phyloP scores from a whole-genome alignment of 1,140 invertebrate species.

The Eueides isabella region DNA sequence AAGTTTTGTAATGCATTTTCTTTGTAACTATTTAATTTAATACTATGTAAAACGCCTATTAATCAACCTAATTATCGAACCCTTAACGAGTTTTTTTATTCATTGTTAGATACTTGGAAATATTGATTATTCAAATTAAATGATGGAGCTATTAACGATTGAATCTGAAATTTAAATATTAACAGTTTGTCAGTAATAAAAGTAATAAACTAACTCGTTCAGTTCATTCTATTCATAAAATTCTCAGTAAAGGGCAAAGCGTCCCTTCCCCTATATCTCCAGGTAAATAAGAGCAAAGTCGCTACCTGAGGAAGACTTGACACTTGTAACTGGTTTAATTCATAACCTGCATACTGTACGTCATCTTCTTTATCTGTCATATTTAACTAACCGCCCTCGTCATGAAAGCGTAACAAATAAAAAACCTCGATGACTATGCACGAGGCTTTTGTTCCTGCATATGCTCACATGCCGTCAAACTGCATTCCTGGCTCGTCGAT shows the following conservation, averaged over 20 bases:
- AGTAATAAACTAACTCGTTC: conserved; percentile 10
- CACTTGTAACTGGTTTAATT: conserved; percentile 51
- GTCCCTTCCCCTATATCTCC: conserved; percentile 55
- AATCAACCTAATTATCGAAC: not conserved
- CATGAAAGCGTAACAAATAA: conserved; percentile 67
- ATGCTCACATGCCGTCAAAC: conserved; percentile 76
- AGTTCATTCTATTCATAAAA: conserved; percentile 53
- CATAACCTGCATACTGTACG: conserved; percentile 46
- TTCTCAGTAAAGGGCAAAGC: conserved; percentile 57
- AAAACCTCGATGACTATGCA: conserved; percentile 67
- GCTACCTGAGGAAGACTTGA: conserved; percentile 66
- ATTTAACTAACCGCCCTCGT: conserved; percentile 45
- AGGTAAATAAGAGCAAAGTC: conserved; percentile 65
- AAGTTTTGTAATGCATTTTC: conserved; percentile 4
- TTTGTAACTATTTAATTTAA: not conserved
- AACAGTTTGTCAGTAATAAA: not conserved
- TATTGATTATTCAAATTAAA: not conserved
- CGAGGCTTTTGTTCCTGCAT: conserved; percentile 79
- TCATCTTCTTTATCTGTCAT: conserved; percentile 46
- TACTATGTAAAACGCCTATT: not conserved
- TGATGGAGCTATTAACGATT: not conserved
- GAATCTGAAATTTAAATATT: not conserved
- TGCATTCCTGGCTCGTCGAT: conserved; percentile 77
- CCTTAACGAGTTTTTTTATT: not conserved
- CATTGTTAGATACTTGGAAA: not conserved